Conservation (phyloP, 2,888 invertebrate genomes). For the Archips crataeganus region DNA sequence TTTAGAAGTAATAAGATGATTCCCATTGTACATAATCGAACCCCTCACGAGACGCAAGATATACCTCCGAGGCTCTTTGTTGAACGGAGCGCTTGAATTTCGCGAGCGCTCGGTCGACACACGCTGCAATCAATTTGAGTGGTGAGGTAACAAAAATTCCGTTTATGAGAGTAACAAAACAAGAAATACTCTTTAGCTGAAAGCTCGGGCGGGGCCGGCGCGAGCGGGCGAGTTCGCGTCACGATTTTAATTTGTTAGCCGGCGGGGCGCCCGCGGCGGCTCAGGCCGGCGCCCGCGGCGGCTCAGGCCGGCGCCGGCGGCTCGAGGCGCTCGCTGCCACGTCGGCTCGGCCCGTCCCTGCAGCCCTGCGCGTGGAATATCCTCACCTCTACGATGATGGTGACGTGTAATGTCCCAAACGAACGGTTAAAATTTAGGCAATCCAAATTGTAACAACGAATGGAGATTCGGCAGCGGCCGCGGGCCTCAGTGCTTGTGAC, state of each 20-base stretch:
- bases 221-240: constrained; percentile 16
- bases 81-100: constrained; percentile 36
- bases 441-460: background rate
- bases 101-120: constrained; percentile 38
- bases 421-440: background rate
- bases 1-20: constrained; percentile 4
- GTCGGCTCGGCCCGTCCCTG: constrained; percentile 4
- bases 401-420: background rate
- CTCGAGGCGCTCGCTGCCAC: constrained; percentile 28
- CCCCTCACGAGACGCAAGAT: constrained; percentile 16
- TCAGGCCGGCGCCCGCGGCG: constrained; percentile 9
- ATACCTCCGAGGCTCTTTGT: constrained; percentile 31
- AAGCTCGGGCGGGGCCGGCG: constrained; percentile 34
- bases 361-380: constrained; percentile 41
- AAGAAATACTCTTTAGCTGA: constrained; percentile 36
- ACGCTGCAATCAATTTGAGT: constrained; percentile 42
- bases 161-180: constrained; percentile 42
- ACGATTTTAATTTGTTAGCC: constrained; percentile 37
- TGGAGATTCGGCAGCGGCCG: background rate
- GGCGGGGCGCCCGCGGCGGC: constrained; percentile 29
- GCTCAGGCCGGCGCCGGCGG: constrained; percentile 12
- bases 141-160: constrained; percentile 41
- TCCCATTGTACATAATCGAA: constrained; percentile 31
- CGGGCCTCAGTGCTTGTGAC: constrained; percentile 28
- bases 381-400: background rate